A percentile compares a stretch with the other conserved stretches of the same genome.
These are phyloP conservation scores for Pongo abelii DNA, from an alignment of 2,113 vertebrate species.

Conservation along the genomic window DNA sequence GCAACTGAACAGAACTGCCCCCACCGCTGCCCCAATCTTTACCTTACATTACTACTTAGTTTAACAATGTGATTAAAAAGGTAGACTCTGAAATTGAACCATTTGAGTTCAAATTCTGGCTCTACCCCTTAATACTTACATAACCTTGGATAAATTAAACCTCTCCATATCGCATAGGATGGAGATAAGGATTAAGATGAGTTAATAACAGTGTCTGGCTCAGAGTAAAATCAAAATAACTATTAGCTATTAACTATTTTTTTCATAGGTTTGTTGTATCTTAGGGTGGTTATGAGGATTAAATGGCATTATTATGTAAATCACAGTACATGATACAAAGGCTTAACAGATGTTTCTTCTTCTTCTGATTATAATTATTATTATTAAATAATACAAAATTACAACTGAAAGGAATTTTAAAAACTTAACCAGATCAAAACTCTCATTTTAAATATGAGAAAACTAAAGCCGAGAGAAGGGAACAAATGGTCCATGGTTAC, in stretches of 20 bases:
- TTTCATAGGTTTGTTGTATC: not conserved
- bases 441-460: not conserved
- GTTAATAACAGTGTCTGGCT: not conserved
- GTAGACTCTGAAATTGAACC: not conserved
- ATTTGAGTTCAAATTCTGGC: not conserved
- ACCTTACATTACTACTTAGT: not conserved
- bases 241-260: not conserved
- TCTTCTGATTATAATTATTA: not conserved
- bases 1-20: not conserved
- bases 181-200: constrained; percentile 27
- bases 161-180: not conserved
- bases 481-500: not conserved
- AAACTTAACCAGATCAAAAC: not conserved
- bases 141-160: not conserved
- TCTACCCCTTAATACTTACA: not conserved
- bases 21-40: not conserved
- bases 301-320: not conserved
- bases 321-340: not conserved
- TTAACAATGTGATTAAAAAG: not conserved
- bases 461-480: not conserved
- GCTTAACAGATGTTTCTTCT: not conserved
- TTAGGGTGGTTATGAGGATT: not conserved
- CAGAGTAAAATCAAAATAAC: constrained; percentile 35
- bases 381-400: not conserved
- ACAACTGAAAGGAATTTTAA: constrained; percentile 27